phyloP scores from a whole-genome alignment of 92 coral and sea anemone genomes.

The Epizoanthus ramosus region DNA sequence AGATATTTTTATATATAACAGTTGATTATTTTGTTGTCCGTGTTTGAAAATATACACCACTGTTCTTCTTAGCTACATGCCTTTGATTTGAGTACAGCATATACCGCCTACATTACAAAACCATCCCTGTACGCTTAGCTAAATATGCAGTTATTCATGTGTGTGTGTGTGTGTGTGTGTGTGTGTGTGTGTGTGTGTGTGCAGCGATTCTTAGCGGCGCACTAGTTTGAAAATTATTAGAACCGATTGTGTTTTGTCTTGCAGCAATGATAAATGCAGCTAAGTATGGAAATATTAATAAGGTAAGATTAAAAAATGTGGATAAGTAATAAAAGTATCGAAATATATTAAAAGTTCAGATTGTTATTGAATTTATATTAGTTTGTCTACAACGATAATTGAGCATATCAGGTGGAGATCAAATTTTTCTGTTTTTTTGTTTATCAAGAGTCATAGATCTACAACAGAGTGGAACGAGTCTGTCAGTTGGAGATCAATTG shows the following conservation, averaged over 20 bases:
- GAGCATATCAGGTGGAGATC: too few relatives aligned
- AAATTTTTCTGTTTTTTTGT: neutral
- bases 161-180: too few relatives aligned
- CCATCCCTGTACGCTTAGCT: too few relatives aligned
- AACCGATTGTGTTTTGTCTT: conserved; percentile 3
- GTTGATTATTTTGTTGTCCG: too few relatives aligned
- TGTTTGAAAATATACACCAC: too few relatives aligned
- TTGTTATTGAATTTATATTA: neutral
- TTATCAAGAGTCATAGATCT: conserved; percentile 69
- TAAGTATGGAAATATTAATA: conserved; percentile 73
- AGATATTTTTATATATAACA: too few relatives aligned
- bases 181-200: too few relatives aligned
- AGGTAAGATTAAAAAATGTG: conserved; percentile 45
- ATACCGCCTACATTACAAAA: too few relatives aligned
- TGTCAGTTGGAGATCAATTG: neutral
- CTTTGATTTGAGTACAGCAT: too few relatives aligned
- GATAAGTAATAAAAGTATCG: neutral
- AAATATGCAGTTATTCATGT: too few relatives aligned
- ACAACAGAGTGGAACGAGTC: conserved; percentile 61
- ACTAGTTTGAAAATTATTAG: neutral
- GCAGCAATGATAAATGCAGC: conserved; percentile 87
- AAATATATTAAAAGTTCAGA: neutral
- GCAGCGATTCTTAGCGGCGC: neutral
- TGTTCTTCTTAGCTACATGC: too few relatives aligned
- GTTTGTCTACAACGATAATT: neutral